These are phyloP conservation scores for Diplosoma virens DNA, from an alignment of 23 tunicate genomes.

Conservation along the genomic window DNA sequence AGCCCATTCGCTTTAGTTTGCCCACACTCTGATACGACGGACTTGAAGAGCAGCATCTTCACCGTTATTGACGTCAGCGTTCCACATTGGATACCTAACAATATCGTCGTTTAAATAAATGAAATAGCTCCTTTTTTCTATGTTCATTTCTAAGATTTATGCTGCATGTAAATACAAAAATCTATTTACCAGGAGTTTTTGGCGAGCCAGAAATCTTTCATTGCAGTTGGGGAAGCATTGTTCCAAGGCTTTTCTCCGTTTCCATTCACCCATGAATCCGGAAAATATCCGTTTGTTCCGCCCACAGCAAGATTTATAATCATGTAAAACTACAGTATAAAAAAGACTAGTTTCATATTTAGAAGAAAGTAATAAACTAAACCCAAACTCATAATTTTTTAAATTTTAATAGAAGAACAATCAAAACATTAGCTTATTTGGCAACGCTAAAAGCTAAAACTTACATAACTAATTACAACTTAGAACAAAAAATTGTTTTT, in stretches of 20 bases:
- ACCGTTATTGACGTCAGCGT: constrained; percentile 84
- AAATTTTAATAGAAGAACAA: too few relatives aligned
- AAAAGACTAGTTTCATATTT: too few relatives aligned
- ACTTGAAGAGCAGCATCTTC: constrained; percentile 96
- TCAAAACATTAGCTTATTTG: too few relatives aligned
- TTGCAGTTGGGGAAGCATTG: constrained; percentile 79
- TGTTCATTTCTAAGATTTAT: background rate
- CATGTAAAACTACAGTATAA: constrained; percentile 72
- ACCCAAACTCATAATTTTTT: too few relatives aligned
- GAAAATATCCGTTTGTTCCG: constrained; percentile 92
- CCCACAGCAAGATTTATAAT: constrained; percentile 95
- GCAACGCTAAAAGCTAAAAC: too few relatives aligned
- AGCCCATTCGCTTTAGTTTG: too few relatives aligned
- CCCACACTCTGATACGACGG: constrained; percentile 70
- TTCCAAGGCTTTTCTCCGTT: constrained; percentile 88
- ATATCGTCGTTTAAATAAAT: too few relatives aligned
- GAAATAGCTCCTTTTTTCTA: background rate
- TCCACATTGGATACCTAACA: constrained; percentile 97
- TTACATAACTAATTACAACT: too few relatives aligned
- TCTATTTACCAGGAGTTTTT: constrained; percentile 60
- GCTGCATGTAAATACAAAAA: too few relatives aligned
- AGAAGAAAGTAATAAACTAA: too few relatives aligned
- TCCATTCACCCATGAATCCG: constrained; percentile 68
- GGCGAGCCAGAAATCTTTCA: constrained; percentile 85
- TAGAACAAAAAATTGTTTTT: too few relatives aligned